Base-by-base conservation (phyloP, 2,113 vertebrate genomes). In the Microtus ochrogaster region DNA sequence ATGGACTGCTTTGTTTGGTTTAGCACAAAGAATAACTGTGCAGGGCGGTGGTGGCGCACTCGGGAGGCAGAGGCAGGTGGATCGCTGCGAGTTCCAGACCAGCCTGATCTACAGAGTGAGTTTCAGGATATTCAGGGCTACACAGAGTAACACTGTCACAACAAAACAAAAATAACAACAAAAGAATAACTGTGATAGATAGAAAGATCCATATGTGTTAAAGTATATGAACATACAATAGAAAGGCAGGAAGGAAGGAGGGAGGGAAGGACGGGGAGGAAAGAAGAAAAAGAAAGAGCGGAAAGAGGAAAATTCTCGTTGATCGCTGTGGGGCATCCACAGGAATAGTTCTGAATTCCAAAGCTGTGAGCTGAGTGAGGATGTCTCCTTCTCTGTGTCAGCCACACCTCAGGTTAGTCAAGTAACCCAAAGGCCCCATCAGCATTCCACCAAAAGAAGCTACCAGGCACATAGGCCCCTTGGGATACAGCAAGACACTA, bases 401-500 rank as follows among this genome's bases (percentile, higher is more conserved):
- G 13, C 22, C 19, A 3, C 30, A 17, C 16, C 16, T 78, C 63
- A 30, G 47, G 6, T 16, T 8, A 65, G 17, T 49, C 55, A 52
- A 21, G 24, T 16, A 17, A 36, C 41, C 39, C 3, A 33, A 13
- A 77, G 79, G 21, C 70, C 6, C 0, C 22, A 19, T 16, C 58
- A 10, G 1, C 0, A 9, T 63, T 2, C 24, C 30, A 0, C 28
- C 8, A 0, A 0, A 17, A 33, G 41, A 39, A n/a, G 28, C 0
- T 5, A 30, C 22, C 5, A 1, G 65, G 22, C 0, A 0, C 0
- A 22, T 0, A 0, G 1, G 24, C 28, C 11, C 5, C 30, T 1
- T 26, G 1, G 0, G 58, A n/a, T 0, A 9, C 0, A 1, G 1
- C 39, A 33, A 47, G 81, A n/a, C 39, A 2, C 9, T 19, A 11